phyloP scores from a whole-genome alignment of 2,888 invertebrate species.

The Laothoe populi region DNA sequence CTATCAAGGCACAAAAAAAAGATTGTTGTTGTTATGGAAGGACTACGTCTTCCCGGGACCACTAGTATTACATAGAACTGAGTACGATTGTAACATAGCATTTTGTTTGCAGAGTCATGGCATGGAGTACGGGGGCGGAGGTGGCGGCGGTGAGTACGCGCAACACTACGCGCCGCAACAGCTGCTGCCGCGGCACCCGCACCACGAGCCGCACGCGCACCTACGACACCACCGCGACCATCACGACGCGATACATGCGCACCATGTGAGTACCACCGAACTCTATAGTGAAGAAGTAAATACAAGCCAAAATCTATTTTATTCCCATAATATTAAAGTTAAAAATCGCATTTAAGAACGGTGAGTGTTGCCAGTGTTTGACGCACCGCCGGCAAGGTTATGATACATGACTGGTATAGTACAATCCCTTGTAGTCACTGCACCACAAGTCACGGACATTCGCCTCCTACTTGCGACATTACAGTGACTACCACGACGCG shows the following conservation, averaged over 20 bases:
- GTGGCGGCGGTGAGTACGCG: conserved; percentile 72
- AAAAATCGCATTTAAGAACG: too few species aligned
- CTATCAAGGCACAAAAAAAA: too few species aligned
- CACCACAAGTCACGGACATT: conserved; percentile 80
- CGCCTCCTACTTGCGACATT: conserved; percentile 74
- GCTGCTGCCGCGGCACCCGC: conserved; percentile 75
- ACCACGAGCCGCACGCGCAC: conserved; percentile 78
- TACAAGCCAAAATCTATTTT: too few species aligned
- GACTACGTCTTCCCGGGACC: too few species aligned
- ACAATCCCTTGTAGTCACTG: too few species aligned
- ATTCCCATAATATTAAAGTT: too few species aligned
- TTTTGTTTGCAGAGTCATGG: conserved; percentile 71
- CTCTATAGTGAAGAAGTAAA: too few species aligned
- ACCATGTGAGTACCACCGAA: conserved; percentile 79
- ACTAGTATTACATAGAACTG: not conserved
- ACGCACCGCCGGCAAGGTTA: too few species aligned
- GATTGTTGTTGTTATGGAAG: too few species aligned
- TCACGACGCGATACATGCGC: conserved; percentile 76
- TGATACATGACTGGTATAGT: too few species aligned
- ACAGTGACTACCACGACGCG: conserved; percentile 76
- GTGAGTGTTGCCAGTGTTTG: too few species aligned
- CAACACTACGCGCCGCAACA: conserved; percentile 81
- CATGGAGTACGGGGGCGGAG: conserved; percentile 79
- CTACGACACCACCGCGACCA: conserved; percentile 77
- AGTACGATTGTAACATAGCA: conserved; percentile 4